These are phyloP conservation scores for Zaprionus kolodkinae DNA, from an alignment of 1,140 invertebrate genomes.

Conservation along the genomic window DNA sequence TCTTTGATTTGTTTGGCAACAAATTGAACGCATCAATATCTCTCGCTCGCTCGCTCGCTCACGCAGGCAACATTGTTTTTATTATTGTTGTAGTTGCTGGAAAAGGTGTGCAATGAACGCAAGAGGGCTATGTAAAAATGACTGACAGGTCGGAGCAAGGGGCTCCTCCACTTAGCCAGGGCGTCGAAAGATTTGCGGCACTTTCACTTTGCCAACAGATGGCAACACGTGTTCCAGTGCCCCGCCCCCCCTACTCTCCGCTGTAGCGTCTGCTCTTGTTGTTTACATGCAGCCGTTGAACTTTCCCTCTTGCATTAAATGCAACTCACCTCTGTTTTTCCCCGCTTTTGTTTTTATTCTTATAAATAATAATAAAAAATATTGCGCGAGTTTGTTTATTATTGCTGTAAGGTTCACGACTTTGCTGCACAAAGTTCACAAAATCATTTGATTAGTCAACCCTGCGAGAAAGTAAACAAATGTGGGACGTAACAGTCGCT, in stretches of 20 bases:
- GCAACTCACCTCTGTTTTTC: slow-evolving; percentile 53
- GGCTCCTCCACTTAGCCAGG: slow-evolving; percentile 68
- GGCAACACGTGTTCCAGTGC: slow-evolving; percentile 68
- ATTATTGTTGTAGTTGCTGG: slow-evolving; percentile 22
- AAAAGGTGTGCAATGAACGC: slow-evolving; percentile 55
- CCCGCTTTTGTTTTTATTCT: slow-evolving; percentile 1
- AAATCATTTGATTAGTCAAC: too few relatives aligned
- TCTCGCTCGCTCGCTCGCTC: background rate
- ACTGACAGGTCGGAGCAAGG: slow-evolving; percentile 44
- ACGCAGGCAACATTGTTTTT: slow-evolving; percentile 36
- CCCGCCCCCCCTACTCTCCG: background rate
- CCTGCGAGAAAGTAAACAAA: too few relatives aligned
- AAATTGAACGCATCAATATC: slow-evolving; percentile 73
- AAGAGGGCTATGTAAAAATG: slow-evolving; percentile 43
- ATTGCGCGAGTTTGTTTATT: slow-evolving; percentile 39
- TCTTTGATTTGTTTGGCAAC: slow-evolving; percentile 77
- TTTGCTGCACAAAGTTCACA: slow-evolving; percentile 13
- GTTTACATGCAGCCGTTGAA: slow-evolving; percentile 73
- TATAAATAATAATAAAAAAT: slow-evolving; percentile 33
- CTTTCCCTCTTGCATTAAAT: slow-evolving; percentile 51
- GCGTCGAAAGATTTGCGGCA: slow-evolving; percentile 75
- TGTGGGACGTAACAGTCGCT: background rate
- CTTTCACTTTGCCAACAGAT: slow-evolving; percentile 67
- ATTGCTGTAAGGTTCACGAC: slow-evolving; percentile 59
- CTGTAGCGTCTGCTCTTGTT: slow-evolving; percentile 6